Evolutionary conservation across 2,113 vertebrate genomes (phyloP).

Genomic region (Chaenogobius annularis): DNA sequence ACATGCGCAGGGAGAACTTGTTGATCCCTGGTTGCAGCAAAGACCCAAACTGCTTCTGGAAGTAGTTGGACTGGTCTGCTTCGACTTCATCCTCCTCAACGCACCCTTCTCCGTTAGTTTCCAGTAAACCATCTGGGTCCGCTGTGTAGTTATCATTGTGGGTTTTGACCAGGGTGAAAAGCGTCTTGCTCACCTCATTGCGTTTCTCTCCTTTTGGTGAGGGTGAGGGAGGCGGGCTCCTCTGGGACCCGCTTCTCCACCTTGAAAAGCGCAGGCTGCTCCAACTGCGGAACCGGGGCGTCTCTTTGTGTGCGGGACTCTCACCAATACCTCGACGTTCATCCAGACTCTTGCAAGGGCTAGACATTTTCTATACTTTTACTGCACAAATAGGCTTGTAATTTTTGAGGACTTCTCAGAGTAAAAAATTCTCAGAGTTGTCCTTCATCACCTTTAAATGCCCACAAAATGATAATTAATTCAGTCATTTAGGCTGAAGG

Average conservation of each 20-base stretch:
- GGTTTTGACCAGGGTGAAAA: constrained; percentile 66
- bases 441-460: neutral
- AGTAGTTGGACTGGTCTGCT: constrained; percentile 69
- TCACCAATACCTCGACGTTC: constrained; percentile 38
- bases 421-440: neutral
- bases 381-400: constrained; percentile 5
- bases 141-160: constrained; percentile 66
- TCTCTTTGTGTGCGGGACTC: constrained; percentile 52
- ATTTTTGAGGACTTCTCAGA: neutral
- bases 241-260: constrained; percentile 66
- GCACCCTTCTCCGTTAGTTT: constrained; percentile 20
- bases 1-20: constrained; percentile 97
- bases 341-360: constrained; percentile 45
- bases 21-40: constrained; percentile 94
- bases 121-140: constrained; percentile 50
- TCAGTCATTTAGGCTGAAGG: neutral
- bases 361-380: constrained; percentile 43
- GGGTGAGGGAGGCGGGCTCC: constrained; percentile 47
- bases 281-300: constrained; percentile 52
- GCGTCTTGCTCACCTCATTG: constrained; percentile 60
- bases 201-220: constrained; percentile 50
- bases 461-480: neutral
- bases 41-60: constrained; percentile 86
- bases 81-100: neutral
- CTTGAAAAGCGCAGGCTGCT: constrained; percentile 61